Conservation (phyloP, 2,797 vertebrate genomes). For the Takifugu ocellatus region DNA sequence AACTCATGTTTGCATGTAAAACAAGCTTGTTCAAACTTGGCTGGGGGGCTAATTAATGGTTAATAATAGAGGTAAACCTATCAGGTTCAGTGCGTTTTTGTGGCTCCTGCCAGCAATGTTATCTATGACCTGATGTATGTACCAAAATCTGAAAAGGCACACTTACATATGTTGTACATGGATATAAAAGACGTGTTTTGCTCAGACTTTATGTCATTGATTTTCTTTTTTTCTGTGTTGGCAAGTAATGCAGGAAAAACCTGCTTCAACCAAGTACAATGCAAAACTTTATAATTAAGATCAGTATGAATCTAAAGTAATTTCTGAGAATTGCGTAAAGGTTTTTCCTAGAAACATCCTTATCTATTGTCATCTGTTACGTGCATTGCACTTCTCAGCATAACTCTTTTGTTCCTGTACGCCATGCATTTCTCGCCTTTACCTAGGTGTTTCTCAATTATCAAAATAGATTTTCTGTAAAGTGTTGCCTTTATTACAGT, state of each 20-base stretch:
- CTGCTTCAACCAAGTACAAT: too few species aligned
- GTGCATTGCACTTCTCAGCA: too few species aligned
- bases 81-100: constrained; percentile 46
- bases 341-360: constrained; percentile 1
- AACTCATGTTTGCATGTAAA: constrained; percentile 35
- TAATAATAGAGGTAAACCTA: constrained; percentile 58
- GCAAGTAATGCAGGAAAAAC: too few species aligned
- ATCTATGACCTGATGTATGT: constrained; percentile 33
- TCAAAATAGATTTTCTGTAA: too few species aligned
- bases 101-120: constrained; percentile 52
- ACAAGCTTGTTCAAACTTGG: constrained; percentile 46
- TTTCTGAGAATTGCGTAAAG: constrained; percentile 9
- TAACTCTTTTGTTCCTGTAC: too few species aligned
- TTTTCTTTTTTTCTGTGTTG: too few species aligned
- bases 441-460: too few species aligned
- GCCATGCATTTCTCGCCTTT: too few species aligned
- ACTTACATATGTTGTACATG: constrained; percentile 7
- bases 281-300: neutral
- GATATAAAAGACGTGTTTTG: constrained; percentile 21
- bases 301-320: too few species aligned
- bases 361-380: too few species aligned
- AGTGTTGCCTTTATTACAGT: too few species aligned
- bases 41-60: constrained; percentile 48
- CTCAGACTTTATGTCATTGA: constrained; percentile 6
- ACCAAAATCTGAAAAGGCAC: constrained; percentile 8